A percentile compares a stretch with the other conserved stretches of the same genome.
Evolutionary conservation across 2,888 invertebrate genomes (phyloP).

Genomic region (Eurytoma adleriae): DNA sequence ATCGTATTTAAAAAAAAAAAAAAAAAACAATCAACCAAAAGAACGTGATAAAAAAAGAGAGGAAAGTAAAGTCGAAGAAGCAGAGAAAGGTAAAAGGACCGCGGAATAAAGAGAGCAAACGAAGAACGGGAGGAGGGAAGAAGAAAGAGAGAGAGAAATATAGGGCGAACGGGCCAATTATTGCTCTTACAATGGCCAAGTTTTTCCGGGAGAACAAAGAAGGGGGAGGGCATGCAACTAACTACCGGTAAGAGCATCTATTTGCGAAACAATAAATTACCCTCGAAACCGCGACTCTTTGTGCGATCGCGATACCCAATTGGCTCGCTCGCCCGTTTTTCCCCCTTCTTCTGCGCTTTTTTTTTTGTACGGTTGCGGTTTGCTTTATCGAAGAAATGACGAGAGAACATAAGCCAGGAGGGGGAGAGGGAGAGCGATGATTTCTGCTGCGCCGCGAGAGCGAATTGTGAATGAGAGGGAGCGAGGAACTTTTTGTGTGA

Average conservation of each 20-base stretch:
- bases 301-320: conserved; percentile 36
- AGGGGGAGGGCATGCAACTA: background rate
- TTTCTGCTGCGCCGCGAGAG: conserved; percentile 25
- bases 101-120: background rate
- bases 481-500: background rate
- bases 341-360: background rate
- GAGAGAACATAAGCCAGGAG: background rate
- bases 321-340: conserved; percentile 25
- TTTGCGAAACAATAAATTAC: conserved; percentile 51
- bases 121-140: background rate
- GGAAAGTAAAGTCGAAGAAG: background rate
- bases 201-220: conserved; percentile 50
- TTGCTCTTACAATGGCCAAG: conserved; percentile 33
- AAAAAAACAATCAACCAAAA: background rate
- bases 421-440: conserved; percentile 18
- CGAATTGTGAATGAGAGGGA: background rate
- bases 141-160: background rate
- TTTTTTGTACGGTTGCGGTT: conserved; percentile 20
- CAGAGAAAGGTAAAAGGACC: background rate
- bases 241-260: conserved; percentile 29
- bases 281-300: conserved; percentile 33
- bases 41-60: background rate
- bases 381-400: conserved; percentile 28
- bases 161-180: conserved; percentile 34
- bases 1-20: no score